Percentiles rank a stretch among this genome's conserved stretches.
These are phyloP conservation scores for Chrysopa pallens DNA, from an alignment of 1,140 invertebrate genomes.

Conservation along the genomic window DNA sequence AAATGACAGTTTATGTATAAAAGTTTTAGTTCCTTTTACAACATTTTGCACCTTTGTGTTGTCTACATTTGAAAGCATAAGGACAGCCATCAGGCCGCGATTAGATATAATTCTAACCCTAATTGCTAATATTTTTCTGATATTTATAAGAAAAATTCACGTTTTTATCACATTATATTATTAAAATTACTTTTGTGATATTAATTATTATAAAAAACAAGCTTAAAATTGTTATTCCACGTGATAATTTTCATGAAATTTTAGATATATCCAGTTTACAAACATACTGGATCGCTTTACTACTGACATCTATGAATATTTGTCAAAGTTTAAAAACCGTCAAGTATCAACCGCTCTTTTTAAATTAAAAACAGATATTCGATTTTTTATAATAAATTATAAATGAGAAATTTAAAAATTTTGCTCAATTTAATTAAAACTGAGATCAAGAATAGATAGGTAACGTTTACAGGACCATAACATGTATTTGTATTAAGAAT, in stretches of 20 bases:
- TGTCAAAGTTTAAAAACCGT: neutral
- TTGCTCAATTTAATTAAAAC: too few species aligned
- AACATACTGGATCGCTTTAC: conserved; percentile 15
- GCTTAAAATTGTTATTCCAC: conserved; percentile 1
- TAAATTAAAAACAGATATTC: neutral
- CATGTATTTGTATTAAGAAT: too few species aligned
- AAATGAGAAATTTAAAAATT: too few species aligned
- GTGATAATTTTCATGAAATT: conserved; percentile 14
- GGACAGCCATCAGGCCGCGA: conserved; percentile 15
- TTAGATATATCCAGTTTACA: conserved; percentile 20
- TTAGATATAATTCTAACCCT: conserved; percentile 18
- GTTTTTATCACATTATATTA: neutral
- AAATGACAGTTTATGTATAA: too few species aligned
- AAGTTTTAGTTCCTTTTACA: too few species aligned
- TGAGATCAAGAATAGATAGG: too few species aligned
- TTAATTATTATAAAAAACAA: neutral
- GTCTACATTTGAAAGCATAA: conserved; percentile 5
- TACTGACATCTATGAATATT: neutral
- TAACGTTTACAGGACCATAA: too few species aligned
- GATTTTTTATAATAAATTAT: too few species aligned
- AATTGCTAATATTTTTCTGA: conserved; percentile 10
- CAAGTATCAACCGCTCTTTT: neutral
- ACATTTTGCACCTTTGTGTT: conserved; percentile 4
- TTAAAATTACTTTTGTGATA: neutral
- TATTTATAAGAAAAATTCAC: neutral